Evolutionary conservation across 2,888 invertebrate species (phyloP), one percentile per base, ranked within the genome.

Genomic region (Agrotis exclamationis): DNA sequence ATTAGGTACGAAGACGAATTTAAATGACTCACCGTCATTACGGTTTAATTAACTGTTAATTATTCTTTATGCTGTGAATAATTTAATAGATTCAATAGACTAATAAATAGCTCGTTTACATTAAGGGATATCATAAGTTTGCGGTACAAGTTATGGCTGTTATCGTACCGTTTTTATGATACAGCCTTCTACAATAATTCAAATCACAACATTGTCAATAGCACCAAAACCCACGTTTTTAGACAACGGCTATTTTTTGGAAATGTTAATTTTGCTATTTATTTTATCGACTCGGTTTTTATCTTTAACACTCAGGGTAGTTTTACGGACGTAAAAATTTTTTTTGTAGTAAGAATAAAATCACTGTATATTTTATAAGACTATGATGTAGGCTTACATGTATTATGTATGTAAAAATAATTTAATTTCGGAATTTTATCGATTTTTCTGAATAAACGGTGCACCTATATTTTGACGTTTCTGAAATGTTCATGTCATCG

Each of bases 81-180:
- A 62, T 73, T 53, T 20, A 63, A 53, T 33, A 3, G 18, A 39
- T 47, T 54, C 39, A 64, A 44, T 47, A 24, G 33, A 73, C 18
- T 28, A 20, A 74, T 64, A 74, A 74, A 74, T 47, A 33, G 16
- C 20, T 74, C 54, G 44, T 71, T 64, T 74, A 64, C 74, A 44
- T 71, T 54, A n/a, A 74, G 48, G 14, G 22, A 48, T 56, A 54
- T 64, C 44, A 65, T 71, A 56, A 74, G 28, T 71, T 71, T 48
- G 48, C 44, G 18, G 18, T 16, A 48, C 18, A 54, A 63, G 22
- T 74, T 54, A 74, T 28, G 16, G n/a, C 54, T 22, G 16, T 3
- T 11, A 18, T 13, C 48, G 3, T 24, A 3, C 39, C 20, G n/a
- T 73, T 70, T 72, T 70, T 71, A 71, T 50, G 22, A n/a, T 28